These are phyloP conservation scores for Regulus satrapa DNA, from an alignment of 2,113 vertebrate species.

Conservation along the genomic window DNA sequence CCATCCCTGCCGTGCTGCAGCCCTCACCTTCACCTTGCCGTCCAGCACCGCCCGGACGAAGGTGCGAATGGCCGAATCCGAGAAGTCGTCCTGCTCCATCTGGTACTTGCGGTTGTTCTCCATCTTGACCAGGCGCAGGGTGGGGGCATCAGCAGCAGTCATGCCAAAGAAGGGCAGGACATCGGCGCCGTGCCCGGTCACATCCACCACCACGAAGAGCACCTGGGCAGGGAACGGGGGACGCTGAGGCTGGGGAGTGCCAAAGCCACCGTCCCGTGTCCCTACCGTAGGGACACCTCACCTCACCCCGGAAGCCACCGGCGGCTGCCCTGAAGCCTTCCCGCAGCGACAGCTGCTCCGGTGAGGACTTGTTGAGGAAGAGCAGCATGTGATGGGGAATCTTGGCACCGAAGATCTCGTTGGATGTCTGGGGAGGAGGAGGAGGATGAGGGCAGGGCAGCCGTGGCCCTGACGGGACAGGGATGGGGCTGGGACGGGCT, in stretches of 20 bases:
- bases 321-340: neutral
- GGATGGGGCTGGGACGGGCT: accelerated
- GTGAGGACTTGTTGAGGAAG: slow-evolving; percentile 81
- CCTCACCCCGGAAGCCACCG: slow-evolving; percentile 76
- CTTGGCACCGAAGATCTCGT: slow-evolving; percentile 80
- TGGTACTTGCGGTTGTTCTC: slow-evolving; percentile 80
- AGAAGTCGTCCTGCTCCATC: slow-evolving; percentile 40
- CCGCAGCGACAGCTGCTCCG: slow-evolving; percentile 65
- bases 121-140: slow-evolving; percentile 78
- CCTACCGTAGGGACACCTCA: neutral
- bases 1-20: accelerated
- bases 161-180: slow-evolving; percentile 86
- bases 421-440: slow-evolving; percentile 67
- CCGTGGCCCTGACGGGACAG: accelerated
- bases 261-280: accelerated
- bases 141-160: slow-evolving; percentile 66
- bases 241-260: neutral
- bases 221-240: slow-evolving; percentile 55
- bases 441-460: neutral
- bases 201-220: slow-evolving; percentile 82
- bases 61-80: neutral
- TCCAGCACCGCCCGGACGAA: slow-evolving; percentile 77
- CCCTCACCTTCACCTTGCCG: slow-evolving; percentile 77
- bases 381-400: slow-evolving; percentile 84
- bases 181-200: neutral